Evolutionary conservation across 2,888 invertebrate species (phyloP), one percentile per base, ranked within the genome.

Genomic region (Sphaeridia pumilis): DNA sequence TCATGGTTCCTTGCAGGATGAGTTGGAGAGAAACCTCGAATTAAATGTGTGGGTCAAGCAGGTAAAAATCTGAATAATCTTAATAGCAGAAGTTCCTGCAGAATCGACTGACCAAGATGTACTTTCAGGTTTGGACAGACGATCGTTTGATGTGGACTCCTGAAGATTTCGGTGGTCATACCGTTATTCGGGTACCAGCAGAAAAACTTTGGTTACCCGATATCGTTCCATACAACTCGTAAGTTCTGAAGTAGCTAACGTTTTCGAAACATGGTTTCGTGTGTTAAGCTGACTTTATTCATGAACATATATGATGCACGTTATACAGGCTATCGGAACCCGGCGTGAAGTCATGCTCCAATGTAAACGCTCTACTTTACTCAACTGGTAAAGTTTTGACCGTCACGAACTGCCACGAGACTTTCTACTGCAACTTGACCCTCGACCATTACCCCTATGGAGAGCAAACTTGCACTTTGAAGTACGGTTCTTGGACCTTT

Each of bases 401-500:
- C 44, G 50, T 61, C 10, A 59, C 59, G 17, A 52, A 59, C 14
- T 61, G 61, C 35, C 52, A 57, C 14, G 28, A 59, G 41, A 44
- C 17, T 10, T 43, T 59, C 3, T 46, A 48, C 10, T 61, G 61
- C 44, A 56, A 59, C 34, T 26, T 59, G 3, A 57, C 50, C 17
- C 28, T 59, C 4, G 48, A 46, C 27, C 17, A 7, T 7, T n/a
- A 36, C 4, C 59, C 59, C 1, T 58, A 49, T 24, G 58, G 49
- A n/a, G 47, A 55, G 22, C 61, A 61, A 26, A 46, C 25, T 7
- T 61, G 61, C 42, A 44, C 26, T 10, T 10, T 61, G 36, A 58
- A 59, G 47, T 59, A 59, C 34, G 59, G 61, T 1, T 52, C 52
- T n/a, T 61, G 61, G 61, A 57, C 59, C 10, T 59, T 49, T 45